Evolutionary conservation across 2,797 vertebrate genomes (phyloP), one percentile per base, ranked within the genome.

Genomic region (Lepilemur septentrionalis): DNA sequence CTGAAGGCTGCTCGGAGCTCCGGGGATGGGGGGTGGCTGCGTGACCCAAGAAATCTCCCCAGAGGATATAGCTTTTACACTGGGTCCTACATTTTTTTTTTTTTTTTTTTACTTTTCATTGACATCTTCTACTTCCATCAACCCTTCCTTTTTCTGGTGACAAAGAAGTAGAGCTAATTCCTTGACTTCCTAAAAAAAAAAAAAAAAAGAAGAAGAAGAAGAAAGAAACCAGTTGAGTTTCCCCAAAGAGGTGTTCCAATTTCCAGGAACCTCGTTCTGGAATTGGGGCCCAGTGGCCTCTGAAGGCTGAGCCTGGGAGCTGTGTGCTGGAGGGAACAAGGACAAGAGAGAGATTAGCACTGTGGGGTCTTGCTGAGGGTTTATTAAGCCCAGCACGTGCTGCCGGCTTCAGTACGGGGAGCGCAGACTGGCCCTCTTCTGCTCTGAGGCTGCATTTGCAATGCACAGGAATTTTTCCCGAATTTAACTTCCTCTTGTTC

Each of bases 341-440:
- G 13, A 9, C 10, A 3, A 1, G 15, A 22, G 55, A 52, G 17
- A 12, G 7, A n/a, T 18, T 12, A 57, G 32, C 4, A 1, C 41
- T 6, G 30, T 5, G 22, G n/a, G 4, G 12, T 8, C 28, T 8
- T 3, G 18, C 10, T 13, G 8, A 59, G 41, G 14, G 35, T 46
- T n/a, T 52, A 30, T 6, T 2, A 80, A 63, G 92, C 23, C 32
- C 12, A 4, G 1, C 6, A 1, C 6, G 10, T 9, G 30, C 59
- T 18, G 4, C 1, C 0, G 2, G 59, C 11, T 22, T n/a, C 20
- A 0, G 0, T 1, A 30, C 28, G 55, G 15, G 55, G 3, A 65
- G 13, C 65, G 1, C 32, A 75, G 46, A 15, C 5, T 3, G 13
- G 3, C 8, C 43, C 14, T 30, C 81, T 46, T 23, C 52, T 3